These are phyloP conservation scores for Leptopilina drosophilae DNA, from an alignment of 2,888 invertebrate species.

Conservation along the genomic window DNA sequence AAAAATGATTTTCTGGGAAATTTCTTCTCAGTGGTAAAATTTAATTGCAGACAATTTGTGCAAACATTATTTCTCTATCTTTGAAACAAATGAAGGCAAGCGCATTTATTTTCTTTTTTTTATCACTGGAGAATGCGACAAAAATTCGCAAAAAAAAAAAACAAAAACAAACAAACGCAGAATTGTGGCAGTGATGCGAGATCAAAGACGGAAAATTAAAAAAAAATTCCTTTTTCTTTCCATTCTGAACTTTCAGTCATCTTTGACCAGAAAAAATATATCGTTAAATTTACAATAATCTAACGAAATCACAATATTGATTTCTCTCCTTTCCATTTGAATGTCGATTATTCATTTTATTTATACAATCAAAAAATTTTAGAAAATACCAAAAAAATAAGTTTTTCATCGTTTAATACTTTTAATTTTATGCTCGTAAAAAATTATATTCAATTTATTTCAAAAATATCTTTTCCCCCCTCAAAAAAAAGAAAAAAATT, in stretches of 20 bases:
- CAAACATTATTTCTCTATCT: conserved; percentile 12
- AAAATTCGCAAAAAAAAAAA: conserved; percentile 3
- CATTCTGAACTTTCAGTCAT: not conserved
- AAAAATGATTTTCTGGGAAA: conserved; percentile 21
- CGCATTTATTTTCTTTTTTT: not conserved
- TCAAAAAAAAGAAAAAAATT: no score
- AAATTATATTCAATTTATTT: no score
- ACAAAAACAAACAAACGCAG: not conserved
- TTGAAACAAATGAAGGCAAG: conserved; percentile 6
- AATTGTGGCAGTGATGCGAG: conserved; percentile 39
- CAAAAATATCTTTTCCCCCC: no score
- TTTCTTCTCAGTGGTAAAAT: conserved; percentile 22
- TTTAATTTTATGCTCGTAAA: no score
- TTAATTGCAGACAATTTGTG: conserved; percentile 24
- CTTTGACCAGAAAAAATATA: conserved; percentile 14
- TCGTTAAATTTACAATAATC: not conserved
- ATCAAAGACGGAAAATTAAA: conserved; percentile 22
- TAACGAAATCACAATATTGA: not conserved
- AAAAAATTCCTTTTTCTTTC: not conserved
- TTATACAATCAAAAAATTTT: no score
- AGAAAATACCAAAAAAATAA: no score
- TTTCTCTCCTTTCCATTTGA: no score
- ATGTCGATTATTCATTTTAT: no score
- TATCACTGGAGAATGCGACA: not conserved
- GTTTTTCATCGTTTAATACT: no score